phyloP scores from a whole-genome alignment of 2,888 invertebrate species.

The Agrypnus murinus region DNA sequence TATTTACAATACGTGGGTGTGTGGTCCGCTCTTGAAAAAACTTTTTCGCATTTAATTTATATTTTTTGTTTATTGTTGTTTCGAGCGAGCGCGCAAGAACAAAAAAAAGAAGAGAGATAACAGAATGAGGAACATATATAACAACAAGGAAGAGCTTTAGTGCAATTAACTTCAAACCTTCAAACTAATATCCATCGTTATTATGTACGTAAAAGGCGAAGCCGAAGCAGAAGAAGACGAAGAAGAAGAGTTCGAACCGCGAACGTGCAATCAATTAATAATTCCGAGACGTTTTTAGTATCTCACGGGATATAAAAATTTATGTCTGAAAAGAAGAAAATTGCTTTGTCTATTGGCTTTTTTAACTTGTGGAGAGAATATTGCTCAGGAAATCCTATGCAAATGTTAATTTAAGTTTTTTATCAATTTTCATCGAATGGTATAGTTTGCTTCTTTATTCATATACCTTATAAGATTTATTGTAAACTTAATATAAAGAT shows the following conservation, averaged over 20 bases:
- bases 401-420: not conserved
- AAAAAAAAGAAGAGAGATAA: not conserved
- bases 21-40: slow-evolving; percentile 54
- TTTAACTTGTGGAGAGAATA: no score
- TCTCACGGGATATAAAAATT: slow-evolving; percentile 21
- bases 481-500: no score
- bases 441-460: no score
- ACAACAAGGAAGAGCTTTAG: not conserved
- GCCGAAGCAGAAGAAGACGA: not conserved
- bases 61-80: slow-evolving; percentile 5
- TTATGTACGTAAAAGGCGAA: slow-evolving; percentile 12
- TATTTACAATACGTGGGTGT: slow-evolving; percentile 58
- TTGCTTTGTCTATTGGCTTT: not conserved
- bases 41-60: slow-evolving; percentile 15
- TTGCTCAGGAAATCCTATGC: not conserved
- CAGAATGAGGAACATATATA: no score
- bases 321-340: not conserved
- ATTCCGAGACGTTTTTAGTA: slow-evolving; percentile 15
- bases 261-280: slow-evolving; percentile 22
- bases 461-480: no score
- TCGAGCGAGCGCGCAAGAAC: not conserved
- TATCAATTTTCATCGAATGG: no score
- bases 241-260: not conserved
- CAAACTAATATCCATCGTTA: slow-evolving; percentile 10
- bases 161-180: not conserved